Evolutionary conservation across 2,113 vertebrate genomes (phyloP).

Genomic region (Nothobranchius furzeri): DNA sequence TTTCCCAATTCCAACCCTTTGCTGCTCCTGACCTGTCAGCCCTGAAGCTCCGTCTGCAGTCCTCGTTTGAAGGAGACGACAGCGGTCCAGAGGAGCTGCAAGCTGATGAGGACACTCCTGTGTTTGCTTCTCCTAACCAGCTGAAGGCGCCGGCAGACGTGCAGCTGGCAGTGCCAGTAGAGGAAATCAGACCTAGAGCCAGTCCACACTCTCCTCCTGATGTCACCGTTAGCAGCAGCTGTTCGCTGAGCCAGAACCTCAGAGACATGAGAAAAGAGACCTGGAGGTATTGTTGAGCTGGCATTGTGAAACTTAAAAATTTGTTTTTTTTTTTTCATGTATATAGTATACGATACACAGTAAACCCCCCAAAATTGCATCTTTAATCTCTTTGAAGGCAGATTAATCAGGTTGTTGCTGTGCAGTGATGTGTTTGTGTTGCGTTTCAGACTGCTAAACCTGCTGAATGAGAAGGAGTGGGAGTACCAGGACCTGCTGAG

Average conservation of each 20-base stretch:
- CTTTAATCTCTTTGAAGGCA: no score
- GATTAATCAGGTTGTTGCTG: no score
- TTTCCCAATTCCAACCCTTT: no score
- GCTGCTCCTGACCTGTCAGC: slow-evolving; percentile 62
- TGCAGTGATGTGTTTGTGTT: slow-evolving; percentile 23
- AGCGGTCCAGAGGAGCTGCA: slow-evolving; percentile 45
- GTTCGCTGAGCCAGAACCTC: slow-evolving; percentile 72
- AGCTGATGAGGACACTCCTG: slow-evolving; percentile 32
- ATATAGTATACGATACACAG: no score
- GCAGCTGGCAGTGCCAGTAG: not conserved
- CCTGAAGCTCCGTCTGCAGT: slow-evolving; percentile 78
- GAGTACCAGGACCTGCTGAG: slow-evolving; percentile 83
- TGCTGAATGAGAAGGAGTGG: slow-evolving; percentile 83
- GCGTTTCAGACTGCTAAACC: slow-evolving; percentile 79
- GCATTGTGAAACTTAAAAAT: not conserved
- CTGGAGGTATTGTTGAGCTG: slow-evolving; percentile 67
- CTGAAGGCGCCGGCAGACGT: not conserved
- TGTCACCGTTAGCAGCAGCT: slow-evolving; percentile 24
- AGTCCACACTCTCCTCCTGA: slow-evolving; percentile 13
- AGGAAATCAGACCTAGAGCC: not conserved
- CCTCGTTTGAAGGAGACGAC: slow-evolving; percentile 75
- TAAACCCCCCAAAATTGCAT: no score
- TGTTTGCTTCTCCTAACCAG: slow-evolving; percentile 15
- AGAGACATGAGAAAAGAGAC: slow-evolving; percentile 78
- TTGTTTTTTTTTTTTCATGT: no score